Conservation (phyloP, 92 coral and sea anemone species). For the Heliopora coerulea region DNA sequence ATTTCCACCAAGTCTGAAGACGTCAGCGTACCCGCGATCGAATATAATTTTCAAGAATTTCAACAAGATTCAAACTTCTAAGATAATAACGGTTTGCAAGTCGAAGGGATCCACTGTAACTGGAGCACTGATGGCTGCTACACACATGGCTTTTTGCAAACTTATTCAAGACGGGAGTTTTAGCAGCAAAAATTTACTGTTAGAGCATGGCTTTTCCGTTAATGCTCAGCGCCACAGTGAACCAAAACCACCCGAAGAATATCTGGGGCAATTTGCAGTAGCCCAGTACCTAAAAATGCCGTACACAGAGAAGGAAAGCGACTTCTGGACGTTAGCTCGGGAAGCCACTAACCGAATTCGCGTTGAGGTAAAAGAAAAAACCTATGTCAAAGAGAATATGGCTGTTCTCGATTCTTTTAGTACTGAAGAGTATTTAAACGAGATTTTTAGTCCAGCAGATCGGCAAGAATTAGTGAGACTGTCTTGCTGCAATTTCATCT, state of each 20-base stretch:
- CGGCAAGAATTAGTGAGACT: not conserved
- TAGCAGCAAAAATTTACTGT: not conserved
- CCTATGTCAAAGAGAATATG: not conserved
- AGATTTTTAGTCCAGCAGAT: constrained; percentile 4
- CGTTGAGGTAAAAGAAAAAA: not conserved
- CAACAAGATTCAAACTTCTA: not conserved
- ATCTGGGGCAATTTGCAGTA: not conserved
- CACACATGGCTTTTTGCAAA: not conserved
- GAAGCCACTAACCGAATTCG: not conserved
- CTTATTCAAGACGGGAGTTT: not conserved
- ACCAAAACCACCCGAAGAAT: not conserved
- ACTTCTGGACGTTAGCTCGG: constrained; percentile 1
- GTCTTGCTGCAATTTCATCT: not conserved
- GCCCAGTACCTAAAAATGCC: not conserved
- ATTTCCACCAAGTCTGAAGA: not conserved
- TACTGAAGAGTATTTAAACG: not conserved
- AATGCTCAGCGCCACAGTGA: not conserved
- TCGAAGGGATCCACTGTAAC: too few species aligned
- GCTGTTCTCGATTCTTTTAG: not conserved
- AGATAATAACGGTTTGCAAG: not conserved
- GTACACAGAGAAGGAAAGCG: not conserved
- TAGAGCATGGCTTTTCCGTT: not conserved
- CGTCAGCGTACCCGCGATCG: not conserved
- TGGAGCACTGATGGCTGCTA: too few species aligned
- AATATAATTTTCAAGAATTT: not conserved